These are phyloP conservation scores for Bergia puertoricense DNA, from an alignment of 92 coral and sea anemone genomes.

Conservation along the genomic window DNA sequence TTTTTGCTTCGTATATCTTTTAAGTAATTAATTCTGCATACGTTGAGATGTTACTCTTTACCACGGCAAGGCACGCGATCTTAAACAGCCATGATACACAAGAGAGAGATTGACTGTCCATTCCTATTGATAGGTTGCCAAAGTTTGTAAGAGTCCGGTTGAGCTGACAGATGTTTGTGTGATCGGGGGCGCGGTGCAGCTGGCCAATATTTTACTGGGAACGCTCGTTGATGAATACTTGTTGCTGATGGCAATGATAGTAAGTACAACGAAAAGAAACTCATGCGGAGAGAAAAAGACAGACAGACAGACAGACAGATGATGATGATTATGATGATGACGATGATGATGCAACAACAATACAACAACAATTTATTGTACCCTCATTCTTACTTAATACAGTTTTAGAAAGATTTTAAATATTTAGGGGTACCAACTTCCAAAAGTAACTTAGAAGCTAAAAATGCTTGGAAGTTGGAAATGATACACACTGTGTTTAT, in stretches of 20 bases:
- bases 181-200: constrained; percentile 6
- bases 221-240: constrained; percentile 3
- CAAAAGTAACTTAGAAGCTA: too few relatives aligned
- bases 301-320: not conserved
- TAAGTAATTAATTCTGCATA: too few relatives aligned
- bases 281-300: not conserved
- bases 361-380: too few relatives aligned
- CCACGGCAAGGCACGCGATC: too few relatives aligned
- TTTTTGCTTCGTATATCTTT: too few relatives aligned
- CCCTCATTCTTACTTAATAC: too few relatives aligned
- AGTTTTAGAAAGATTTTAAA: too few relatives aligned
- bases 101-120: not conserved
- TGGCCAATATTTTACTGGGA: constrained; percentile 7
- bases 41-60: too few relatives aligned
- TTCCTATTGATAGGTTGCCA: not conserved
- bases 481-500: not conserved
- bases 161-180: constrained; percentile 5
- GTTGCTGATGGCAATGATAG: constrained; percentile 15
- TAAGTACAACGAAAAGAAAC: not conserved
- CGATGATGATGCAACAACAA: not conserved
- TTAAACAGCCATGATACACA: too few relatives aligned
- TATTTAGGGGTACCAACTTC: too few relatives aligned
- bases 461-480: too few relatives aligned
- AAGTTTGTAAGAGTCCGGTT: constrained; percentile 12
- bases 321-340: not conserved